Evolutionary conservation across 2,113 vertebrate genomes (phyloP).

Genomic region (Eulemur macaco): DNA sequence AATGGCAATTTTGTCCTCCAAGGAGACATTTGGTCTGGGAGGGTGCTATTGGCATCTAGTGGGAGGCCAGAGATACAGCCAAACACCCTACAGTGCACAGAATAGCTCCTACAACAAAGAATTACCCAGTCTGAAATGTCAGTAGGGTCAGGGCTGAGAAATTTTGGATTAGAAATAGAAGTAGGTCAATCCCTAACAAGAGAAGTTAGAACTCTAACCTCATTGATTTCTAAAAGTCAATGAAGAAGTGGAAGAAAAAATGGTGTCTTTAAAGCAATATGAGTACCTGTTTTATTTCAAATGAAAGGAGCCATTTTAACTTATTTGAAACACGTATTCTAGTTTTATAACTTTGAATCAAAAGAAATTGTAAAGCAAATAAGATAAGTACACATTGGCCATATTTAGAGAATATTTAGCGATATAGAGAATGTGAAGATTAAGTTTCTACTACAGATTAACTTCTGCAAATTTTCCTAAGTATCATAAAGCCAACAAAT

Average conservation of each 20-base stretch:
- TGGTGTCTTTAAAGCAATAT: neutral
- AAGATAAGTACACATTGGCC: neutral
- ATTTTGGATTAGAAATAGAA: neutral
- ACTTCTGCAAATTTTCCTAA: neutral
- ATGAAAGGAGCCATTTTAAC: neutral
- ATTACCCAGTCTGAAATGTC: neutral
- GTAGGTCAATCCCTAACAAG: neutral
- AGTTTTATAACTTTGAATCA: neutral
- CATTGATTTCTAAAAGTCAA: neutral
- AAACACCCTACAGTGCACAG: neutral
- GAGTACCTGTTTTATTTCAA: neutral
- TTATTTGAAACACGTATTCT: neutral
- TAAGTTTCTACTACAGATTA: neutral
- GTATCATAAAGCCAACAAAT: neutral
- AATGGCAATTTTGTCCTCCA: neutral
- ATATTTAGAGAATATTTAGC: neutral
- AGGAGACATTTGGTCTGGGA: neutral
- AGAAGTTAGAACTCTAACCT: conserved; percentile 11
- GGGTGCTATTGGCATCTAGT: neutral
- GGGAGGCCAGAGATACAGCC: neutral
- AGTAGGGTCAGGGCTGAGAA: neutral
- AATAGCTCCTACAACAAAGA: neutral
- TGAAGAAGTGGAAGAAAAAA: neutral
- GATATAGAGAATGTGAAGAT: neutral
- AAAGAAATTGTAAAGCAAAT: neutral